Percentiles rank a stretch among this genome's conserved stretches.
Evolutionary conservation across 2,888 invertebrate genomes (phyloP).

Genomic region (Dioctria linearis): DNA sequence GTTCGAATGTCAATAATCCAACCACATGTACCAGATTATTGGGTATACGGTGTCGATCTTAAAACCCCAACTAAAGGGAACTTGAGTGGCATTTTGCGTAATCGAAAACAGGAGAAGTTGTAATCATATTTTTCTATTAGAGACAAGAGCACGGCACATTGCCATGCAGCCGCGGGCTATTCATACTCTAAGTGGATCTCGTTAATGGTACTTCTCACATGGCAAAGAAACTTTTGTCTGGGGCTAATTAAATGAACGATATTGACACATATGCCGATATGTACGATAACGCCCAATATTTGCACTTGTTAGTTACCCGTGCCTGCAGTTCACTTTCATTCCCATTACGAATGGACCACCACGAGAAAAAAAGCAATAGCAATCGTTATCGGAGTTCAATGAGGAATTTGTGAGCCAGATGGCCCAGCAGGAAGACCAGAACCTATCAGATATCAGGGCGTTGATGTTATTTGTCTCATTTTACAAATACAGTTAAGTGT

Average conservation of each 20-base stretch:
- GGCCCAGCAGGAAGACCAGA: constrained; percentile 31
- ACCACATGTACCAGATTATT: constrained; percentile 62
- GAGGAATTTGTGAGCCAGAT: constrained; percentile 46
- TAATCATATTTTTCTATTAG: constrained; percentile 53
- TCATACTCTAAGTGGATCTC: constrained; percentile 39
- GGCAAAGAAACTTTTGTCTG: constrained; percentile 24
- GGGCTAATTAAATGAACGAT: constrained; percentile 53
- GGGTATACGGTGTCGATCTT: constrained; percentile 54
- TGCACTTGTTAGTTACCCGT: constrained; percentile 49
- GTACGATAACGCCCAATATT: constrained; percentile 54
- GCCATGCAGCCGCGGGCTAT: constrained; percentile 23
- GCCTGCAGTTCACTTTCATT: background rate
- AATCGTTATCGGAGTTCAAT: constrained; percentile 10
- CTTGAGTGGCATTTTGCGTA: constrained; percentile 45
- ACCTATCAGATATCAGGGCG: constrained; percentile 57
- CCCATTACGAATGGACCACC: background rate
- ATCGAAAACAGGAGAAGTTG: constrained; percentile 35
- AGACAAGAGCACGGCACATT: background rate
- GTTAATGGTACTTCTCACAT: constrained; percentile 19
- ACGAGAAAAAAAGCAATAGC: background rate
- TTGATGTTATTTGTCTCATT: constrained; percentile 55
- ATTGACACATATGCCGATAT: constrained; percentile 60
- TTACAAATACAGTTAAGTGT: constrained; percentile 56
- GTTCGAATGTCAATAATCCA: constrained; percentile 61
- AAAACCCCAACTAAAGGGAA: constrained; percentile 13